Conservation (phyloP, 2,797 vertebrate genomes). For the Schizopygopsis pylzovi region DNA sequence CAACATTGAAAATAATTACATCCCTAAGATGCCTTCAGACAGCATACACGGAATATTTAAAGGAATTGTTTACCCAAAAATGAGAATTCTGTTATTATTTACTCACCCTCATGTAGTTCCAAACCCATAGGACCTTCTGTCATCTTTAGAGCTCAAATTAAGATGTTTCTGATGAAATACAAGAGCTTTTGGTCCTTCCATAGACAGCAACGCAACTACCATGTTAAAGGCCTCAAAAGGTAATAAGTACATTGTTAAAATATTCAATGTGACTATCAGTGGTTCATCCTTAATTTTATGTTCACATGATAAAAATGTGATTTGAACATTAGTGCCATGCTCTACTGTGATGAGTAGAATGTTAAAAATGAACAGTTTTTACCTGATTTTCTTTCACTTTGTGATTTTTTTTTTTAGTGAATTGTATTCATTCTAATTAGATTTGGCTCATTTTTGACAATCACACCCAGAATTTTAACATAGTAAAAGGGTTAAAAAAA, state of each 20-base stretch:
- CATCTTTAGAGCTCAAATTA: no score
- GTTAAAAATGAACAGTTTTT: not conserved
- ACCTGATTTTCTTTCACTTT: not conserved
- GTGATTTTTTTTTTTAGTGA: not conserved
- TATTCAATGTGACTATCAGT: no score
- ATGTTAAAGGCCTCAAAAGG: no score
- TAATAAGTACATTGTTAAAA: no score
- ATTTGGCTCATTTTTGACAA: not conserved
- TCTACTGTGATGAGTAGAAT: not conserved
- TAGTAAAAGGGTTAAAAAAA: not conserved
- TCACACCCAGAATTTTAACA: not conserved
- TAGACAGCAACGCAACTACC: no score
- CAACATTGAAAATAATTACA: conserved; percentile 5
- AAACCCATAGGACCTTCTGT: no score
- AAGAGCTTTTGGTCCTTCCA: no score
- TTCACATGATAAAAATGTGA: no score
- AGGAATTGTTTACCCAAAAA: not conserved
- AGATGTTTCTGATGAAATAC: no score
- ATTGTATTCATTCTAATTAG: not conserved
- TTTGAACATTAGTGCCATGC: not conserved
- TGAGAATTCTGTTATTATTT: no score
- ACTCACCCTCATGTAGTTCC: no score
- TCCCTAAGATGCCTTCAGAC: not conserved
- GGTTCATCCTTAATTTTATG: no score
- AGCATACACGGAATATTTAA: not conserved